A percentile compares a stretch with the other conserved stretches of the same genome.
phyloP scores from a whole-genome alignment of 2,888 invertebrate genomes.

The Drosophila colorata region DNA sequence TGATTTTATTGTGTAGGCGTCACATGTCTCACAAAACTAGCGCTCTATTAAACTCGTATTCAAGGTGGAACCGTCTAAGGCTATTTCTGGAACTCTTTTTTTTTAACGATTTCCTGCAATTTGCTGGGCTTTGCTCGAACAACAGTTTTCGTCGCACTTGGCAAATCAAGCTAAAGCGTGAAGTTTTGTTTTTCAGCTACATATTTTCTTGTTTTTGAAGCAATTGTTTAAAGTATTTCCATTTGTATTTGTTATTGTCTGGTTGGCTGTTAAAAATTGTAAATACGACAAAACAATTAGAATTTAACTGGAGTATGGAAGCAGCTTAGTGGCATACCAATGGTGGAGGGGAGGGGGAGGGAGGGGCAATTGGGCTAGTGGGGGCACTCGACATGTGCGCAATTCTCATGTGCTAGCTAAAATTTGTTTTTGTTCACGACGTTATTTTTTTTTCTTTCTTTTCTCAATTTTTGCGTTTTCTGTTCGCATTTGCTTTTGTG shows the following conservation, averaged over 20 bases:
- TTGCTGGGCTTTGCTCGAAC: constrained; percentile 54
- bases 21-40: not conserved
- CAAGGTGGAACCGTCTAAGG: constrained; percentile 66
- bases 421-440: constrained; percentile 24
- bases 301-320: constrained; percentile 46
- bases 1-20: constrained; percentile 29
- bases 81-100: constrained; percentile 17
- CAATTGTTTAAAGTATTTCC: constrained; percentile 20
- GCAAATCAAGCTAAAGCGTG: constrained; percentile 57
- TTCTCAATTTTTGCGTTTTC: constrained; percentile 44
- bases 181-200: constrained; percentile 31
- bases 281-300: constrained; percentile 60
- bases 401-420: constrained; percentile 59
- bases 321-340: not conserved
- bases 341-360: not conserved
- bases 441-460: constrained; percentile 28
- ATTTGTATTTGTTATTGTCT: constrained; percentile 18
- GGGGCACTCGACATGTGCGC: constrained; percentile 48
- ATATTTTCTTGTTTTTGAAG: constrained; percentile 17
- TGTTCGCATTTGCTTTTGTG: constrained; percentile 65
- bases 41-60: constrained; percentile 51
- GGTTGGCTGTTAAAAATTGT: constrained; percentile 27
- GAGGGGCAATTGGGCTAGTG: not conserved
- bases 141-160: constrained; percentile 54
- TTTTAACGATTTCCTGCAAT: constrained; percentile 59